These are phyloP conservation scores for Cyprinus carpio DNA, from an alignment of 2,113 vertebrate species.

Conservation along the genomic window DNA sequence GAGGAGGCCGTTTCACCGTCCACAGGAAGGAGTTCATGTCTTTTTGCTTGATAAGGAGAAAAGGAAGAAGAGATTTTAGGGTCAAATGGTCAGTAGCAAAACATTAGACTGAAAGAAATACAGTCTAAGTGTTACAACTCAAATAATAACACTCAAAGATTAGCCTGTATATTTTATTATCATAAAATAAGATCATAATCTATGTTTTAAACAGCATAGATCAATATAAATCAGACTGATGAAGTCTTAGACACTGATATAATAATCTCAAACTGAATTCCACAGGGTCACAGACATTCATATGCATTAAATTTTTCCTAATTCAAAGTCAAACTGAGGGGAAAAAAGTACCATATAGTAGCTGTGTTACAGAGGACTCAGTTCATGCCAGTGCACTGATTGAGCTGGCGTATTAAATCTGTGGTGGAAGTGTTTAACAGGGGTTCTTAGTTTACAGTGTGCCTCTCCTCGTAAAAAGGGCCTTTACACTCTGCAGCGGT, in stretches of 20 bases:
- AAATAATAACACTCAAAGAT: background rate
- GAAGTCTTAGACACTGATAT: background rate
- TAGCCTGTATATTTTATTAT: background rate
- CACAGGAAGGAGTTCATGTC: constrained; percentile 97
- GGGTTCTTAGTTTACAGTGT: constrained; percentile 44
- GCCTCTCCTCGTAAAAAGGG: constrained; percentile 35
- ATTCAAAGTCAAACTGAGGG: background rate
- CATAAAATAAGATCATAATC: background rate
- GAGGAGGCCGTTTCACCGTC: constrained; percentile 84
- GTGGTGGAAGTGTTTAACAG: constrained; percentile 39
- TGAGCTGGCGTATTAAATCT: constrained; percentile 25
- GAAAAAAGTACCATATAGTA: background rate
- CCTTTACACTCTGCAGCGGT: constrained; percentile 22
- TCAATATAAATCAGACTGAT: background rate
- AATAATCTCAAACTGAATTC: constrained; percentile 8
- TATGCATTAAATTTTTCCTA: background rate
- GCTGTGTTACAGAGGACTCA: constrained; percentile 18
- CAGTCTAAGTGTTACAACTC: background rate
- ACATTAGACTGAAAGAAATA: background rate
- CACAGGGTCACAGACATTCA: background rate
- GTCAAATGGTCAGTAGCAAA: background rate
- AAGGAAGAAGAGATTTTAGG: background rate
- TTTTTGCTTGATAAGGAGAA: constrained; percentile 78
- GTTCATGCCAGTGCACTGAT: constrained; percentile 31
- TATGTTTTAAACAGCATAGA: background rate